Evolutionary conservation across 1,140 invertebrate genomes (phyloP), one percentile per base, ranked within the genome.

Genomic region (Caligus rogercresseyi): DNA sequence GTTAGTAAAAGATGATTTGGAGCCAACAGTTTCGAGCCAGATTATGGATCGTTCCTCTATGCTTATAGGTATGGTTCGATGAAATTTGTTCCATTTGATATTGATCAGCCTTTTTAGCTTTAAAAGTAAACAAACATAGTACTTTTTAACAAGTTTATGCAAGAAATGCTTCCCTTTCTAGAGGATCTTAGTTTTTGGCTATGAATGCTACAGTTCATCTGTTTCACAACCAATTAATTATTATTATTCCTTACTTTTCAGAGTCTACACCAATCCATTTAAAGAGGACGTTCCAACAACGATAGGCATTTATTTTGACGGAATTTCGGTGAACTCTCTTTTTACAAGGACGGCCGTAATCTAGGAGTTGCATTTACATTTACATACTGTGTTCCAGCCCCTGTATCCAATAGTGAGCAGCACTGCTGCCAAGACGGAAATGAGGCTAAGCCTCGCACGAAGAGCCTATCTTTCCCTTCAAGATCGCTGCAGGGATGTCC

Each of bases 381-480:
- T 13, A 67, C 78, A 1, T 67, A 77, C 54, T 61, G 68, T 3
- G 67, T 75, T 3, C 65, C 69, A 25, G 79, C 77, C 80, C 4
- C 72, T 86, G 0, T 85, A 80, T 71, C 84, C 84, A 2, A 78
- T 83, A 26, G 75, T 85, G 1, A 80, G 80, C 65, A 85, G 83
- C 1, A 85, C 84, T 0, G 83, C 83, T 0, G 83, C 83, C 18
- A 85, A 84, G 71, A 85, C 83, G 2, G 79, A 83, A 72, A 84
- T 86, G 80, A 77, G 78, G 0, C 67, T 84, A 0, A 74, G 74
- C 14, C 69, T 71, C 3, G 77, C 78, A 23, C 75, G 75, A 61
- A 67, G 81, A 23, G 80, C 81, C 65, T 85, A 81, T 68, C 74
- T 78, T 0, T 82, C 77, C 69, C 73, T 86, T 3, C 82, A 85